Evolutionary conservation across 2,888 invertebrate species (phyloP).

Genomic region (Julus scandinavius): DNA sequence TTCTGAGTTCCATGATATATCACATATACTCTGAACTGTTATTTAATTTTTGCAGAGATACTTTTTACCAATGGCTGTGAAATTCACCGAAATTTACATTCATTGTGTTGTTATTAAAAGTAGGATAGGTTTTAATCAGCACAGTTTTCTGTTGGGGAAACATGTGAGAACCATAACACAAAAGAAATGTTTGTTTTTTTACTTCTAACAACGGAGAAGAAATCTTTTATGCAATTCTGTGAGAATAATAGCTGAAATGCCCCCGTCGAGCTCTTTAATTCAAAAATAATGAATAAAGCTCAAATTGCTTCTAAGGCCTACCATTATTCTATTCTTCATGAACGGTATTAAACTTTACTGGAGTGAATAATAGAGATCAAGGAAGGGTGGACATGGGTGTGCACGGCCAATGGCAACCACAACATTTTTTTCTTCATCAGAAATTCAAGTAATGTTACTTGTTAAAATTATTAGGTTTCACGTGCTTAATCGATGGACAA

Average conservation of each 20-base stretch:
- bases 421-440: not conserved
- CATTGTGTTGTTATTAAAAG: not conserved
- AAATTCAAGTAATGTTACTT: not conserved
- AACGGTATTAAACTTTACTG: slow-evolving; percentile 6
- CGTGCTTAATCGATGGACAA: not conserved
- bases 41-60: not conserved
- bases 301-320: not conserved
- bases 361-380: not conserved
- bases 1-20: too few relatives aligned
- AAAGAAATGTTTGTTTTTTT: slow-evolving; percentile 40
- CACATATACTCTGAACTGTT: too few relatives aligned
- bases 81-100: not conserved
- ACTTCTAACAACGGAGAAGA: not conserved
- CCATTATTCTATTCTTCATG: slow-evolving; percentile 19
- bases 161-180: not conserved
- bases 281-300: slow-evolving; percentile 32
- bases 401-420: not conserved
- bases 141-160: not conserved
- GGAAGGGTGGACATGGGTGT: slow-evolving; percentile 31
- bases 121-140: slow-evolving; percentile 11
- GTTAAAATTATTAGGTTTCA: not conserved
- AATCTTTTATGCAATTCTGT: not conserved
- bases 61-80: not conserved
- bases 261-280: slow-evolving; percentile 43
- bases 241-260: not conserved